Base-by-base conservation (phyloP, 2,113 vertebrate genomes). In the Oryzias woworae region DNA sequence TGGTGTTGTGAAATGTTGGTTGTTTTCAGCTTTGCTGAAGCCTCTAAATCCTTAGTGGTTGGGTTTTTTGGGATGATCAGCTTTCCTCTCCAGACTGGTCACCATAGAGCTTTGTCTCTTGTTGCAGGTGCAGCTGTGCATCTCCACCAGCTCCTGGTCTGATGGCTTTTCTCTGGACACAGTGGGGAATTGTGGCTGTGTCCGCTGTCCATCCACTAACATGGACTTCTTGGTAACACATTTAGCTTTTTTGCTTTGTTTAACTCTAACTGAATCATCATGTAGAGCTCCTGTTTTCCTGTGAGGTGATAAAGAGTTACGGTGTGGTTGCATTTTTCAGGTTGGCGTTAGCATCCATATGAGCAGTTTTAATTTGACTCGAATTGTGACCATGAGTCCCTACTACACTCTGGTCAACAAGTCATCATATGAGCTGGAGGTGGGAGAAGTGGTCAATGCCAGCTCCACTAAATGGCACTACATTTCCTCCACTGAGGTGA, bases 171-270 rank as follows among this genome's bases (percentile, higher is more conserved):
- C 97, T 47, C 84, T 98, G 78, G 97, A 98, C 77, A 96, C 97
- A 0, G 95, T 99, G 5, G 97, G 97, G 59, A 99, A 94, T 85
- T 97, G 95, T 0, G 97, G 97, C 50, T 98, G 95, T 77, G 96
- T 99, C 26, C 94, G 84, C 47, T 99, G 97, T 82, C 91, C 95
- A 36, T 91, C 93, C 53, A 92, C 61, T 80, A 89, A 72, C 73
- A 95, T 94, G 92, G 95, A 97, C 47, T 98, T 93, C 62, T 84
- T 97, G 94, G 97, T 98, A 91, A 60, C 1, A 36, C 26, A 5
- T 4, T 28, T 28, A 20, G 20, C 20, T 20, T 5, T 28, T 28
- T 4, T 12, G 0, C 8, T 12, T 36, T 36, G 36, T 36, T 10
- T 8, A 36, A 36, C 36, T 36, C 36, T 28, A 28, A 28, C 26